These are phyloP conservation scores for Achatina immaculata DNA, from an alignment of 1,140 invertebrate genomes.

Conservation along the genomic window DNA sequence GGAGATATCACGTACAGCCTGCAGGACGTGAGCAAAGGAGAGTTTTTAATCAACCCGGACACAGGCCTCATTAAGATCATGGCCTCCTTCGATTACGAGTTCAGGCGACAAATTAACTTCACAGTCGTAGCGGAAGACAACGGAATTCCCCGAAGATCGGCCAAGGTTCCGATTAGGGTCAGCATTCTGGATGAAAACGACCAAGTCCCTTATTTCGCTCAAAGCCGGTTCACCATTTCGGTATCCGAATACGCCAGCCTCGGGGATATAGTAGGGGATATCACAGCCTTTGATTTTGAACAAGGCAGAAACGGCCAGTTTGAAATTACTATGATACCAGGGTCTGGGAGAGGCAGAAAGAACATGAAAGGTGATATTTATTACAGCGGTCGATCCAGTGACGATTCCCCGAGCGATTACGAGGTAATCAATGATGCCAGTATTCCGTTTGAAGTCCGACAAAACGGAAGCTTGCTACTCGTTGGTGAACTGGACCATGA, in stretches of 20 bases:
- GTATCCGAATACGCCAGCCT: conserved; percentile 45
- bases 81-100: conserved; percentile 51
- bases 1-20: conserved; percentile 49
- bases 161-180: conserved; percentile 41
- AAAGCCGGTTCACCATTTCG: conserved; percentile 44
- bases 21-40: conserved; percentile 25
- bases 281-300: conserved; percentile 44
- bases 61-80: conserved; percentile 43
- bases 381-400: background rate
- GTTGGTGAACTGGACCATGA: conserved; percentile 81
- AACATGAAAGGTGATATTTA: background rate
- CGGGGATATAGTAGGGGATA: conserved; percentile 37
- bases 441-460: conserved; percentile 33
- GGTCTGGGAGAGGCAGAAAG: conserved; percentile 15
- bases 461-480: conserved; percentile 40
- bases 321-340: conserved; percentile 37
- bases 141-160: conserved; percentile 45
- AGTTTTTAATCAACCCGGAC: conserved; percentile 42
- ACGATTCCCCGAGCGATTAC: background rate
- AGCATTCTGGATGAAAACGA: conserved; percentile 55
- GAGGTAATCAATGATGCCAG: conserved; percentile 20
- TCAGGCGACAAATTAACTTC: conserved; percentile 44
- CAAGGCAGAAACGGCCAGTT: conserved; percentile 43
- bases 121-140: conserved; percentile 51
- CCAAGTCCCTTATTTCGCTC: conserved; percentile 47